Base-by-base conservation (phyloP, 2,888 invertebrate genomes). In the Pristionchus entomophagus region DNA sequence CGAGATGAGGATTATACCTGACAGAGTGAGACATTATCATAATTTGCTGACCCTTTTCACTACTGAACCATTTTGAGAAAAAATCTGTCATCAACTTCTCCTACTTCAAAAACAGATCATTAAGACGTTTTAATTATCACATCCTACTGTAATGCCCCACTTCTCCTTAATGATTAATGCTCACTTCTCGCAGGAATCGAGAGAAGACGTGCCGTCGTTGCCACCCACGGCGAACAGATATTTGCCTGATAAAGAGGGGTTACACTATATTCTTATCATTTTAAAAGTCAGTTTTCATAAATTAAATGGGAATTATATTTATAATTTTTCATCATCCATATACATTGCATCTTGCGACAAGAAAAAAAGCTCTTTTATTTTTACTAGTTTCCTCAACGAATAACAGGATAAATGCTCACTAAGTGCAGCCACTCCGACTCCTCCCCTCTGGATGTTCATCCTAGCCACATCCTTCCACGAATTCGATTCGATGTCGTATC, bases 191-290 rank as follows among this genome's bases (percentile, higher is more conserved):
- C 95, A 95, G 38, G 94, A 94, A 88, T 94, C 94, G 80, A 95
- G 90, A 0, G 94, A 94, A 4, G 94, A 93, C 4, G 94, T 92
- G 2, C 95, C 95, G 89, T 94, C 94, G 89, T 95, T 95, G 10
- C 95, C 95, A 3, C 95, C 95, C 6, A 95, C 94, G 19, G 95
- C 95, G 89, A 94, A 95, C 59, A 95, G 91, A 59, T 88, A 91
- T 65, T 89, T 90, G 17, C 88, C 89, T 86, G 84, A 29, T 87
- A 62, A 14, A 41, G 51, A 32, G 1, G n/a, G 14, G 17, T 51
- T 51, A n/a, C 41, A 77, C 0, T 14, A 26, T 10, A 29, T 0
- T 59, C 26, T 29, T 59, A 59, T 59, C 0, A 14, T 6, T 29
- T n/a, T n/a, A n/a, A n/a, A n/a, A n/a, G n/a, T n/a, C n/a, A n/a